phyloP scores from a whole-genome alignment of 2,797 vertebrate species.

The Rachycentron canadum region DNA sequence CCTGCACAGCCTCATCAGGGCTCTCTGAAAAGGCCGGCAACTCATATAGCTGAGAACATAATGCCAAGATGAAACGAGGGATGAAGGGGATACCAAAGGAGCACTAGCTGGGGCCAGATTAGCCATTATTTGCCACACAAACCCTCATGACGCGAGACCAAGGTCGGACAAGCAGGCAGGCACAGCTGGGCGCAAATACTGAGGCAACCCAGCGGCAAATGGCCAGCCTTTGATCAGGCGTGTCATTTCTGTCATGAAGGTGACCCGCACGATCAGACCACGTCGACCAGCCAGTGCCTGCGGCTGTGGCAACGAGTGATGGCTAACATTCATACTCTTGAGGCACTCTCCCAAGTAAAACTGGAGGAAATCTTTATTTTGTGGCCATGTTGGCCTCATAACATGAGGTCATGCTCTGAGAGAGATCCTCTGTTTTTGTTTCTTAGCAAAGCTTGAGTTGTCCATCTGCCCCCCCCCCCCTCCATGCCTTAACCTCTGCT shows the following conservation, averaged over 20 bases:
- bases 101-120: constrained; percentile 63
- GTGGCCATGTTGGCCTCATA: constrained; percentile 40
- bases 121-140: constrained; percentile 76
- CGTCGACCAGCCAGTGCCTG: constrained; percentile 45
- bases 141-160: constrained; percentile 69
- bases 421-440: constrained; percentile 39
- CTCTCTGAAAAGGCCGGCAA: constrained; percentile 33
- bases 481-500: constrained; percentile 42
- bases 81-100: constrained; percentile 71
- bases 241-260: constrained; percentile 80
- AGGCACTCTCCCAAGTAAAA: constrained; percentile 42
- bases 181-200: constrained; percentile 74
- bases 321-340: constrained; percentile 38
- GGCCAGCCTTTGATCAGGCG: constrained; percentile 82
- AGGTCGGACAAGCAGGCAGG: constrained; percentile 74
- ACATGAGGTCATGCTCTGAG: constrained; percentile 58
- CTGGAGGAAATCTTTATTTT: constrained; percentile 55
- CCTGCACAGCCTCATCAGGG: constrained; percentile 39
- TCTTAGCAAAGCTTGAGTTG: constrained; percentile 37
- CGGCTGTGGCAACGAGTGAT: constrained; percentile 25
- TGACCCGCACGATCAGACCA: constrained; percentile 74
- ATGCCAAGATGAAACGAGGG: constrained; percentile 72
- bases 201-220: constrained; percentile 75
- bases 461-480: constrained; percentile 15
- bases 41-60: constrained; percentile 52